Percentiles rank a stretch among this genome's conserved stretches.
phyloP scores from a whole-genome alignment of 2,888 invertebrate genomes.

The Automeris io region DNA sequence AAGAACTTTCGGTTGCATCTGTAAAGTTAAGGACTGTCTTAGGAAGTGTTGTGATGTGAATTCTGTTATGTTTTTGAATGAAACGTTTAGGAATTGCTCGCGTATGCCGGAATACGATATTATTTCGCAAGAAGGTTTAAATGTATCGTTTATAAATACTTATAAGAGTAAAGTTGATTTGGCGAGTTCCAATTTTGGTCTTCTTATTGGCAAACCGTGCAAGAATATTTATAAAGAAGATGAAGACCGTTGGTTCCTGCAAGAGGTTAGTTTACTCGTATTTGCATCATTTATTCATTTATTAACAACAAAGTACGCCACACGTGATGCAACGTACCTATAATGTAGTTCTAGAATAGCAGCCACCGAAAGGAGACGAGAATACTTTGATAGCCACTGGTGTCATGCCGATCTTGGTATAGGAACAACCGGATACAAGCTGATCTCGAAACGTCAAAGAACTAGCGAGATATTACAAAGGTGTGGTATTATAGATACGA shows the following conservation, averaged over 20 bases:
- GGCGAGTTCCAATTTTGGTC: conserved; percentile 21
- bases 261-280: conserved; percentile 46
- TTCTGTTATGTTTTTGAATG: conserved; percentile 18
- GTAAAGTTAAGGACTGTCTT: conserved; percentile 41
- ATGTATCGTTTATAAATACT: conserved; percentile 25
- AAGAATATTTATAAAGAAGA: conserved; percentile 29
- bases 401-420: too few species aligned
- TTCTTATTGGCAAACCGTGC: conserved; percentile 35
- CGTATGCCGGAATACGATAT: conserved; percentile 25
- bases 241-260: conserved; percentile 34
- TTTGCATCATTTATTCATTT: too few species aligned
- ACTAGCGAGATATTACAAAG: too few species aligned
- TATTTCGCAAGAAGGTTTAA: conserved; percentile 28
- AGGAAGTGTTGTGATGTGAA: conserved; percentile 56
- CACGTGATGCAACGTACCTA: too few species aligned
- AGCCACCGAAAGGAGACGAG: too few species aligned
- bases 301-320: too few species aligned
- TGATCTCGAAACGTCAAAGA: too few species aligned
- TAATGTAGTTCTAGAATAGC: too few species aligned
- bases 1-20: conserved; percentile 46
- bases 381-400: too few species aligned
- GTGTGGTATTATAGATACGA: too few species aligned
- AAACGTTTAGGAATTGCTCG: conserved; percentile 22
- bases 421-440: too few species aligned
- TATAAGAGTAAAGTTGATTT: conserved; percentile 29